phyloP scores from a whole-genome alignment of 37 sponge, comb jelly and placozoan species.

The Hexactinellida sp. region DNA sequence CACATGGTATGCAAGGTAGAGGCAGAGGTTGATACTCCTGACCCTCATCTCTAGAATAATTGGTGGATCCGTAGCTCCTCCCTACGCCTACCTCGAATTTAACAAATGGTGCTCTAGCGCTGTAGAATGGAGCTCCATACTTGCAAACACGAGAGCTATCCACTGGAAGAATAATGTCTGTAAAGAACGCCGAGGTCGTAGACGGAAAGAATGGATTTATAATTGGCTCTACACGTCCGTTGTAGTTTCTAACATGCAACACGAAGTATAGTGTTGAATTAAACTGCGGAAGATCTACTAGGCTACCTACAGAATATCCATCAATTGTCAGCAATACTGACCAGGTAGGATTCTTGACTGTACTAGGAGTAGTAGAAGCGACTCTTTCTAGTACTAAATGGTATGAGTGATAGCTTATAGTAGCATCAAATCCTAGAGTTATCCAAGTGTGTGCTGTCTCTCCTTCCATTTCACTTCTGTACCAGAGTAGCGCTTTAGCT shows the following conservation, averaged over 20 bases:
- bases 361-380: not conserved
- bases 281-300: not conserved
- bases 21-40: not conserved
- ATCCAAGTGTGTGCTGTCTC: not conserved
- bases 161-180: not conserved
- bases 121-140: not conserved
- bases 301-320: not conserved
- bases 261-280: not conserved
- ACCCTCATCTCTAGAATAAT: not conserved
- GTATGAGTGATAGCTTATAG: not conserved
- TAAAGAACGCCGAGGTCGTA: not conserved
- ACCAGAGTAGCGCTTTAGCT: not conserved
- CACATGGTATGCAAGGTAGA: not conserved
- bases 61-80: constrained; percentile 32
- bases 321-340: not conserved
- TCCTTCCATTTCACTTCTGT: not conserved
- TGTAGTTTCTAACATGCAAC: not conserved
- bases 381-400: not conserved
- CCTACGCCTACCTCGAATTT: constrained; percentile 63
- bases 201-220: not conserved
- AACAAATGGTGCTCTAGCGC: constrained; percentile 40
- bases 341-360: not conserved
- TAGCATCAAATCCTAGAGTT: not conserved
- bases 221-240: not conserved
- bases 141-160: not conserved